phyloP scores from a whole-genome alignment of 2,797 vertebrate species.

The Monodelphis domestica region DNA sequence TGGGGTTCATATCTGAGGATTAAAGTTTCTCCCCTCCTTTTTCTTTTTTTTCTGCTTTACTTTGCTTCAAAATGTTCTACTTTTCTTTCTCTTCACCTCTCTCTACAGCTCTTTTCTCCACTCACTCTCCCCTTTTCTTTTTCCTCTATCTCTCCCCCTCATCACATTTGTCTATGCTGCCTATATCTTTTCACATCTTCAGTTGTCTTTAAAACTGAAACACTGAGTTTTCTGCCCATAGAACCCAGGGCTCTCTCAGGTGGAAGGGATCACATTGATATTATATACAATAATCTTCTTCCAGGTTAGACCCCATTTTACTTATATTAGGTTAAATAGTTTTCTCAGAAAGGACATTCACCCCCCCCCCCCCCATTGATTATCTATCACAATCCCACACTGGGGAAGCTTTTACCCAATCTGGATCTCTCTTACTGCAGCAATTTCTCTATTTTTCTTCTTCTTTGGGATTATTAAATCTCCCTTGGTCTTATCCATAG shows the following conservation, averaged over 20 bases:
- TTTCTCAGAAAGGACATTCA: background rate
- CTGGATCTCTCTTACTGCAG: background rate
- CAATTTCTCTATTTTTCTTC: background rate
- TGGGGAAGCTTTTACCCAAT: background rate
- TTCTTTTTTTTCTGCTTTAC: no score
- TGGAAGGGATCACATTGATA: background rate
- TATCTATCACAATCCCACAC: background rate
- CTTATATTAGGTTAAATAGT: background rate
- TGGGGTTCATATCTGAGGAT: background rate
- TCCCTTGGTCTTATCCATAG: no score
- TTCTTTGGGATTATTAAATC: background rate
- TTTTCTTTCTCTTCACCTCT: no score
- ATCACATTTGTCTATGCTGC: no score
- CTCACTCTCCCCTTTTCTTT: no score
- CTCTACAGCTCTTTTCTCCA: no score
- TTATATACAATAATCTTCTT: background rate
- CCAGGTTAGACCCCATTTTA: background rate
- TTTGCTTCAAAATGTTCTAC: no score
- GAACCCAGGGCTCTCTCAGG: background rate
- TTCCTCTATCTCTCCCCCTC: no score
- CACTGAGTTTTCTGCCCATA: background rate
- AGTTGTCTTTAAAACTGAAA: background rate
- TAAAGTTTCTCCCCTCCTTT: background rate
- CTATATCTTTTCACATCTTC: background rate
- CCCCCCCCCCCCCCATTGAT: accelerated